A percentile compares a stretch with the other conserved stretches of the same genome.
phyloP scores from a whole-genome alignment of 37 sponge, comb jelly and placozoan species.

The Crambe crambe region DNA sequence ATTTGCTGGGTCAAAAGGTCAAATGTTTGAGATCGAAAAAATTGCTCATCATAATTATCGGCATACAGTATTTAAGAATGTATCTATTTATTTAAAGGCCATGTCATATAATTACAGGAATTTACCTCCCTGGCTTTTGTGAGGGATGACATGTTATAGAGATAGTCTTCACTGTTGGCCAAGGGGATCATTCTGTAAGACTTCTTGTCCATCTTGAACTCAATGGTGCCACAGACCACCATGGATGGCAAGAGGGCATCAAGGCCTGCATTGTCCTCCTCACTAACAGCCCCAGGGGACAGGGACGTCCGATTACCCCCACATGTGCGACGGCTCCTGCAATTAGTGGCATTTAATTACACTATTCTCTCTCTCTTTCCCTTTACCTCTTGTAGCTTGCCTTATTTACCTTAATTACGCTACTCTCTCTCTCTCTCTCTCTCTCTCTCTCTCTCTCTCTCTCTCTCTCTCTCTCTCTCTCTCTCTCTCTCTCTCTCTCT shows the following conservation, averaged over 20 bases:
- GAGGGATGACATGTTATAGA: conserved; percentile 64
- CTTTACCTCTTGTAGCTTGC: no score
- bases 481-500: conserved; percentile 10
- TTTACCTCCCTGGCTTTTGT: conserved; percentile 56
- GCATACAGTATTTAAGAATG: no score
- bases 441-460: neutral
- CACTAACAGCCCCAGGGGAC: neutral
- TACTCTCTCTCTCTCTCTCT: neutral
- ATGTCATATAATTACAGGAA: no score
- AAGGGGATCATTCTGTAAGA: conserved; percentile 80
- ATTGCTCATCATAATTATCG: no score
- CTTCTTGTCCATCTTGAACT: conserved; percentile 82
- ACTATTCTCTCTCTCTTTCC: conserved; percentile 2
- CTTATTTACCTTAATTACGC: neutral
- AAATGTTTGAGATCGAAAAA: no score
- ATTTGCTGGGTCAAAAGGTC: no score
- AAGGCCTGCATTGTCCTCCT: conserved; percentile 24
- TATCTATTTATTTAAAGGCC: no score
- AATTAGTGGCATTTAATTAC: neutral
- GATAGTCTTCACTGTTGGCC: conserved; percentile 76
- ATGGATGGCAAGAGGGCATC: conserved; percentile 27
- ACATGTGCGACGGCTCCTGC: neutral
- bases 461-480: conserved; percentile 20
- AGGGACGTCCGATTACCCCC: neutral
- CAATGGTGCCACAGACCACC: conserved; percentile 64